Evolutionary conservation across 2,888 invertebrate genomes (phyloP).

Genomic region (Oxyscelio sp.): DNA sequence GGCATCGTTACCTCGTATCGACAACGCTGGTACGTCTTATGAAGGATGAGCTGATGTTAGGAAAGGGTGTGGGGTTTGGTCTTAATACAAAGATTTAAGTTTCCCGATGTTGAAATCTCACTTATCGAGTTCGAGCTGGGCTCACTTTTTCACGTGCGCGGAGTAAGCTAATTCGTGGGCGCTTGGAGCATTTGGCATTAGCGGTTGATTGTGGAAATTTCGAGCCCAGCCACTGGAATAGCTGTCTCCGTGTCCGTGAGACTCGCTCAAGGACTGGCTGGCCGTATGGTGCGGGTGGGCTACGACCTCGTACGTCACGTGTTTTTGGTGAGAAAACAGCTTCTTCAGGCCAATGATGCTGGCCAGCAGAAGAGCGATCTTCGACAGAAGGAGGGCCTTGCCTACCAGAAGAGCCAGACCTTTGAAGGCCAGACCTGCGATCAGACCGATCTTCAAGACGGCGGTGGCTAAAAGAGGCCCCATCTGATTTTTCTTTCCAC

Average conservation of each 20-base stretch:
- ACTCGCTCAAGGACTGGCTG: constrained; percentile 88
- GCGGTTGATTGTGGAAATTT: constrained; percentile 89
- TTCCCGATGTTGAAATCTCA: constrained; percentile 59
- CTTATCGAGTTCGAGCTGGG: constrained; percentile 48
- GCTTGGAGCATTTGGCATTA: too few relatives aligned
- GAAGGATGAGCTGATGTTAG: constrained; percentile 45
- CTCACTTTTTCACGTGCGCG: constrained; percentile 88
- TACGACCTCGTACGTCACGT: constrained; percentile 93
- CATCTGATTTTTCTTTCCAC: constrained; percentile 93
- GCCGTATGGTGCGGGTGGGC: constrained; percentile 92
- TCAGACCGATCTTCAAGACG: constrained; percentile 94
- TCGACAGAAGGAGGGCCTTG: constrained; percentile 95
- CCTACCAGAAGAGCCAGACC: constrained; percentile 94
- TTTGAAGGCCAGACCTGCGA: constrained; percentile 94
- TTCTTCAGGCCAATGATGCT: constrained; percentile 95
- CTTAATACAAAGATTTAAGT: constrained; percentile 74
- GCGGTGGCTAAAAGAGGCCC: constrained; percentile 93
- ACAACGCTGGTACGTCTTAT: constrained; percentile 22
- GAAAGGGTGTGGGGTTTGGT: constrained; percentile 54
- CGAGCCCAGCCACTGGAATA: constrained; percentile 91
- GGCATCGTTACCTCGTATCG: constrained; percentile 12
- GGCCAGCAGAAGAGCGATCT: constrained; percentile 94
- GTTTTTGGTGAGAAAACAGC: constrained; percentile 92
- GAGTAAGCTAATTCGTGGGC: too few relatives aligned
- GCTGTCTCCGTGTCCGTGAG: constrained; percentile 88